Evolutionary conservation across 2,113 vertebrate genomes (phyloP), one percentile per base, ranked within the genome.

Genomic region (Mormyrus lacerda): DNA sequence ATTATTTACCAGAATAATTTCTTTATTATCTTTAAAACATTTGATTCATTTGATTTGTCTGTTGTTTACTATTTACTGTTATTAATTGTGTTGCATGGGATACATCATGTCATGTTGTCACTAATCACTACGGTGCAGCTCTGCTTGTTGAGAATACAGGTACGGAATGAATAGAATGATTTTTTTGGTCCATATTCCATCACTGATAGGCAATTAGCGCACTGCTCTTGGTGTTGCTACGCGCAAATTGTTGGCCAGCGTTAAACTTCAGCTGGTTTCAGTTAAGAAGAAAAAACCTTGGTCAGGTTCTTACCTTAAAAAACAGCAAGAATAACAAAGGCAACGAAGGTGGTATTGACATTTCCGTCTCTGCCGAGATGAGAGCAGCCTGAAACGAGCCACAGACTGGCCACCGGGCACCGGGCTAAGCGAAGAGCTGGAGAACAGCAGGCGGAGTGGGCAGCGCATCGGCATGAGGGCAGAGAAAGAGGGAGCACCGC

Each of bases 361-460:
- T 79, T 47, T 85, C 47, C 21, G 24, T 6, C 47, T 13, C 83
- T 0, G 45, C 7, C 0, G 45, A 48, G 83, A 85, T 13, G 2
- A 45, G 83, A 24, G 3, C 44, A 31, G 24, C 44, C 44, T 0
- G 9, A 15, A 6, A 10, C 0, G 3, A 42, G 87, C 61, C 31
- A 1, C 61, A 35, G 87, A 48, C 61, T 17, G 21, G 92, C 91
- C 86, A 42, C 31, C 35, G 5, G 73, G 73, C 73, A 42, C 73
- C 35, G 17, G 73, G 73, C 35, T 51, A 31, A 35, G 88, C 6
- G 27, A 9, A 27, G 61, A 65, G n/a, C 15, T 17, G 19, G 61
- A 4, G 76, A 44, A 35, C 53, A 19, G 31, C 31, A 17, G 50
- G 13, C 42, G 31, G 42, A 73, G 79, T 24, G 24, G 79, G 88